Evolutionary conservation across 1,140 invertebrate genomes (phyloP), one percentile per base, ranked within the genome.

Genomic region (Thrips palmi): DNA sequence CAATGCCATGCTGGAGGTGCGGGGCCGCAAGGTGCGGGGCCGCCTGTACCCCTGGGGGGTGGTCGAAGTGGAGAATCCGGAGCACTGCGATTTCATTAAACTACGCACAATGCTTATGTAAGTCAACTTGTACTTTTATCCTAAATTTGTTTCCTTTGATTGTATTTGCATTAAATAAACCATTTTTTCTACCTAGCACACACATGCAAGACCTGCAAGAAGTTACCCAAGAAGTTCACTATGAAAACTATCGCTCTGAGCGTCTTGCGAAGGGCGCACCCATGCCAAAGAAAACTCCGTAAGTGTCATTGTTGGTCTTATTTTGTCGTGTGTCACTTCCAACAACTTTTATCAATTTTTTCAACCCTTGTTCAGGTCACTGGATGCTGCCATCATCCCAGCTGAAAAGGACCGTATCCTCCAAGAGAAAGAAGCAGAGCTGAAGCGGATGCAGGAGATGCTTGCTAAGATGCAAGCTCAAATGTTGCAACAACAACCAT

Each of bases 41-140:
- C 71, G 93, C 23, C 67, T 93, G 15, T 98, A 97, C 65, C 91
- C 92, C 1, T 99, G 93, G 93, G 94, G 94, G 27, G 82, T 93
- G 18, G 91, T 98, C 1, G 93, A 98, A 68, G 91, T 98, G n/a
- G 94, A 98, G 59, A 97, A 98, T 65, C 79, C 93, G 1, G 87
- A 93, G 37, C 93, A 98, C 58, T 96, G 92, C 63, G 94, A 99
- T 67, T 99, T 98, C 57, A 84, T 96, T 44, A 94, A 97, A 55
- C 68, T 99, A 32, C 64, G 92, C 44, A 94, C 92, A 20, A 97
- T 98, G 88, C 66, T 99, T 6, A 96, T 97, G 74, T 79, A 50
- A 64, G 64, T 45, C 35, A 10, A 25, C 21, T 33, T 18, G n/a
- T n/a, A 11, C 24, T 17, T 8, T 39, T 8, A 34, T 17, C 17